These are phyloP conservation scores for Nephrotoma flavescens DNA, from an alignment of 2,888 invertebrate genomes.

Conservation along the genomic window DNA sequence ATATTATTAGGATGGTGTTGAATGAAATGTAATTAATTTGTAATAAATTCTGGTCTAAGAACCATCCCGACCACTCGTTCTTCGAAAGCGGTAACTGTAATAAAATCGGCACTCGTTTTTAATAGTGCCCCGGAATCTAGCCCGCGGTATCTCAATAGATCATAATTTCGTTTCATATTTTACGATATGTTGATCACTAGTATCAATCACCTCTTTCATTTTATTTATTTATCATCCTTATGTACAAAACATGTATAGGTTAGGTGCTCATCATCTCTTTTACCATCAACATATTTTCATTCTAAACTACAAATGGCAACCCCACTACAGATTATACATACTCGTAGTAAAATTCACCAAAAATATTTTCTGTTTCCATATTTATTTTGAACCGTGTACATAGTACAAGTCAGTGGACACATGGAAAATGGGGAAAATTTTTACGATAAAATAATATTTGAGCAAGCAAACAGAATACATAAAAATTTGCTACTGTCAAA, in stretches of 20 bases:
- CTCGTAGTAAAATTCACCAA: neutral
- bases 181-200: neutral
- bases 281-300: neutral
- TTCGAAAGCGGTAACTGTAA: no score
- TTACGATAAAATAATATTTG: neutral
- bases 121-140: no score
- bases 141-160: no score
- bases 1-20: no score
- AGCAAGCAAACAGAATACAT: neutral
- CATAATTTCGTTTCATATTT: no score
- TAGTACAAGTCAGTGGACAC: neutral
- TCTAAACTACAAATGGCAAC: neutral
- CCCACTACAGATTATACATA: neutral
- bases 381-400: neutral
- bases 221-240: neutral
- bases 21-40: no score
- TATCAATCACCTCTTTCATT: neutral
- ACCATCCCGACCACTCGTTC: no score
- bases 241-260: neutral
- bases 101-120: no score
- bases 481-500: neutral
- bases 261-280: neutral
- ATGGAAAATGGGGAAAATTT: neutral
- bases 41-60: no score
- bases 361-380: neutral